Base-by-base conservation (phyloP, 2,113 vertebrate genomes). In the Heterocephalus glaber region DNA sequence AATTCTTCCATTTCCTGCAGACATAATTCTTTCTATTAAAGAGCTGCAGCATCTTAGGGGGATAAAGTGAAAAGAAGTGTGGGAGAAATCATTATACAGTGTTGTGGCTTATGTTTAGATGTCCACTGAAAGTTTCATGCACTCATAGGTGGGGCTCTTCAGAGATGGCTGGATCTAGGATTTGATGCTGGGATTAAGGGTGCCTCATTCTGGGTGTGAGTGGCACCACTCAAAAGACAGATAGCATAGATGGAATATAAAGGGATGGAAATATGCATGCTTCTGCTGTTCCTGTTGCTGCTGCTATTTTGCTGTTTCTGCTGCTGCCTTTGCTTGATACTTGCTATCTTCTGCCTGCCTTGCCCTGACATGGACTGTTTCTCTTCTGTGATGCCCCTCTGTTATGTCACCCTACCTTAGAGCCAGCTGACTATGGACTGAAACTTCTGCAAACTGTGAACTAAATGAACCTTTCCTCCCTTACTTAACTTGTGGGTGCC, bases 1-100 rank as follows among this genome's bases (percentile, higher is more conserved):
- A 99, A 99, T 85, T 99, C 98, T 97, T 99, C 99, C 95, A 99
- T 99, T 83, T 99, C 99, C 99, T 99, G 96, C 74, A 77, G 86
- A 96, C 68, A 97, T 19, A 82, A 38, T 82, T 26, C 4, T 2
- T 47, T n/a, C 12, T 24, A 95, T 19, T n/a, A 79, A 83, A 63
- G 26, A 35, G 0, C 6, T 54, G 26, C 7, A 92, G 16, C 54
- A 80, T 44, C 70, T 44, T 30, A 5, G 26, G 24, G 22, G 12
- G 26, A 44, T 30, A 76, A 47, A 16, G 26, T 76, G 72, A 47
- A 76, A 47, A 47, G 24, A 14, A 16, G 41, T 14, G 26, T 30
- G 24, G 28, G 5, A 16, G 26, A 30, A 44, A 44, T 13, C 7
- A 2, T 28, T 74, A 26, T 17, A 41, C 20, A 44, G 22, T 24